These are phyloP conservation scores for Seladonia tumulorum DNA, from an alignment of 2,888 invertebrate genomes.

Conservation along the genomic window DNA sequence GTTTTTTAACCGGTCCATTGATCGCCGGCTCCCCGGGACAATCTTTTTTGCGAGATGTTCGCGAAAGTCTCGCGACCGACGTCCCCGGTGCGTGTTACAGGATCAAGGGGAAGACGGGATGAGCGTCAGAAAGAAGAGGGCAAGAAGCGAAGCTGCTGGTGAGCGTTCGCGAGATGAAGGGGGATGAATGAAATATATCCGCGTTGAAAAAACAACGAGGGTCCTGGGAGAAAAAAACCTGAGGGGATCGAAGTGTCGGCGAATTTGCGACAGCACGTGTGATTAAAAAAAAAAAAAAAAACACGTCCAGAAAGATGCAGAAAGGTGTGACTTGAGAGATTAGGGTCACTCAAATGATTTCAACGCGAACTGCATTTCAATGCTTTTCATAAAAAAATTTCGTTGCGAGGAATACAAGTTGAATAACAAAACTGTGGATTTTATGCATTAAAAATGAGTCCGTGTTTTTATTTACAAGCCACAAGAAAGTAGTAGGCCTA, in stretches of 20 bases:
- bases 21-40: not conserved
- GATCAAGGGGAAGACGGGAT: conserved; percentile 11
- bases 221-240: not conserved
- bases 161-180: conserved; percentile 19
- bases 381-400: too few species aligned
- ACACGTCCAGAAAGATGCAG: not conserved
- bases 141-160: conserved; percentile 2
- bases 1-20: conserved; percentile 13
- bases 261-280: conserved; percentile 16
- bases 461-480: too few species aligned
- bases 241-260: conserved; percentile 21
- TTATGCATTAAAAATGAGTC: too few species aligned
- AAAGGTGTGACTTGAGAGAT: conserved; percentile 31
- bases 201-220: conserved; percentile 23
- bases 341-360: conserved; percentile 17
- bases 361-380: too few species aligned
- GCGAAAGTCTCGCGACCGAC: conserved; percentile 30
- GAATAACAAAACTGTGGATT: too few species aligned
- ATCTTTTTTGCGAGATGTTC: conserved; percentile 22
- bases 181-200: conserved; percentile 49
- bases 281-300: conserved; percentile 18
- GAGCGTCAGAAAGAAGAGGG: not conserved
- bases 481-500: too few species aligned
- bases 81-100: conserved; percentile 21
- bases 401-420: too few species aligned